Conservation (phyloP, 2,113 vertebrate species). For the Amblyopsis rosae region DNA sequence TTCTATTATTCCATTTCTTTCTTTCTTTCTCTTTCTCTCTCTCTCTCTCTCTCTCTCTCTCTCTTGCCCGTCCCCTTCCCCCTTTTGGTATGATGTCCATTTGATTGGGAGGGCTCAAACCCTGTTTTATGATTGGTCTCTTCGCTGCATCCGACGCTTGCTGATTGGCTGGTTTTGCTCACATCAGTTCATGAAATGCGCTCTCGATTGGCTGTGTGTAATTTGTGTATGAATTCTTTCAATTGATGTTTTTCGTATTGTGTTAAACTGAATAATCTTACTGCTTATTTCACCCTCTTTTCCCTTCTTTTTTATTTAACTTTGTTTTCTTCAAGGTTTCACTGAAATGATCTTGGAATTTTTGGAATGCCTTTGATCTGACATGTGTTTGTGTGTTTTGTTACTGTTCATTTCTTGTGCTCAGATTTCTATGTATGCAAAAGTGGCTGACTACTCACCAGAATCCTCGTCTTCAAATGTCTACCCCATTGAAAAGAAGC, state of each 20-base stretch:
- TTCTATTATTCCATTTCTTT: conserved; percentile 49
- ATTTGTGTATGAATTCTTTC: conserved; percentile 72
- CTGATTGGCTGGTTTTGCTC: conserved; percentile 78
- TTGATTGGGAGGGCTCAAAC: conserved; percentile 69
- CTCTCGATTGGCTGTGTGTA: conserved; percentile 76
- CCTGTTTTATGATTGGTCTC: conserved; percentile 73
- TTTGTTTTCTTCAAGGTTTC: conserved; percentile 56
- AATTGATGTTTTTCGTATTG: conserved; percentile 72
- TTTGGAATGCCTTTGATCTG: conserved; percentile 71
- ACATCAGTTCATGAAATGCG: conserved; percentile 73
- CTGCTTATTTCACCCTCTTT: conserved; percentile 74
- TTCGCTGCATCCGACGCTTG: conserved; percentile 80
- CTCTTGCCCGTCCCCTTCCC: conserved; percentile 47
- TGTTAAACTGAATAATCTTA: conserved; percentile 68
- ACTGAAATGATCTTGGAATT: conserved; percentile 70
- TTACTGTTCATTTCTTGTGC: conserved; percentile 59
- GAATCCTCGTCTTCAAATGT: conserved; percentile 62
- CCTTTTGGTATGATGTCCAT: conserved; percentile 69
- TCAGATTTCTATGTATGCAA: conserved; percentile 62
- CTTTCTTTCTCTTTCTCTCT: too few species aligned
- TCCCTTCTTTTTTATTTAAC: conserved; percentile 24
- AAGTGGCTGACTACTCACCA: conserved; percentile 69
- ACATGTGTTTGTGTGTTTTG: conserved; percentile 48
- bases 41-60: conserved; percentile 40
- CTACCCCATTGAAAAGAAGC: conserved; percentile 65